phyloP scores from a whole-genome alignment of 1,140 invertebrate genomes.

The Oncopodura yosiiana region DNA sequence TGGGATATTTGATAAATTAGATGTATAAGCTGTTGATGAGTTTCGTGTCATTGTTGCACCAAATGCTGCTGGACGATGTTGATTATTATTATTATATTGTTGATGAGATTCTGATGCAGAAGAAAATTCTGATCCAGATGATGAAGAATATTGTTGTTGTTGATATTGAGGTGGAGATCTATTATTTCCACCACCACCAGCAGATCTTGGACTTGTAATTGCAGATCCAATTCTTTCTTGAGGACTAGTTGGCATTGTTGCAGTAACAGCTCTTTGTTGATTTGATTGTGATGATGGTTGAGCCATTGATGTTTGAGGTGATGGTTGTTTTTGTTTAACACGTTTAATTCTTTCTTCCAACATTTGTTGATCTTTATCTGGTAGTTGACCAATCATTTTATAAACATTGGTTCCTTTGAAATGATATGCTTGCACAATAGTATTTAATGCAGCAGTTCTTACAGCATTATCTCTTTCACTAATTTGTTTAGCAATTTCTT shows the following conservation, averaged over 20 bases:
- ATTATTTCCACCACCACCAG: neutral
- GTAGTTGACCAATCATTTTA: constrained; percentile 70
- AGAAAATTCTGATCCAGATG: no score
- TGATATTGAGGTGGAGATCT: no score
- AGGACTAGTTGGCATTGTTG: neutral
- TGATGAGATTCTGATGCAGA: no score
- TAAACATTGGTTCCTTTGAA: constrained; percentile 82
- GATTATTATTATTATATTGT: no score
- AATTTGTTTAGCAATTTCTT: constrained; percentile 88
- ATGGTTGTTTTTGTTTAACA: constrained; percentile 43
- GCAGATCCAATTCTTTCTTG: neutral
- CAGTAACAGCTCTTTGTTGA: neutral
- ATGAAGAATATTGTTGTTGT: no score
- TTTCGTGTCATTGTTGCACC: no score
- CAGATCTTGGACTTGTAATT: constrained; percentile 7
- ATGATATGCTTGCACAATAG: constrained; percentile 80
- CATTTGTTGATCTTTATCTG: constrained; percentile 83
- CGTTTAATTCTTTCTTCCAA: constrained; percentile 91
- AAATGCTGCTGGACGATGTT: no score
- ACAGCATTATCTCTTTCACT: constrained; percentile 93
- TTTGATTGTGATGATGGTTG: neutral
- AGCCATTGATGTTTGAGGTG: constrained; percentile 1
- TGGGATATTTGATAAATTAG: no score
- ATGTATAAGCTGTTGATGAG: no score
- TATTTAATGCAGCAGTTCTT: constrained; percentile 87